These are phyloP conservation scores for Hypanus sabinus DNA, from an alignment of 2,113 vertebrate species.

Conservation along the genomic window DNA sequence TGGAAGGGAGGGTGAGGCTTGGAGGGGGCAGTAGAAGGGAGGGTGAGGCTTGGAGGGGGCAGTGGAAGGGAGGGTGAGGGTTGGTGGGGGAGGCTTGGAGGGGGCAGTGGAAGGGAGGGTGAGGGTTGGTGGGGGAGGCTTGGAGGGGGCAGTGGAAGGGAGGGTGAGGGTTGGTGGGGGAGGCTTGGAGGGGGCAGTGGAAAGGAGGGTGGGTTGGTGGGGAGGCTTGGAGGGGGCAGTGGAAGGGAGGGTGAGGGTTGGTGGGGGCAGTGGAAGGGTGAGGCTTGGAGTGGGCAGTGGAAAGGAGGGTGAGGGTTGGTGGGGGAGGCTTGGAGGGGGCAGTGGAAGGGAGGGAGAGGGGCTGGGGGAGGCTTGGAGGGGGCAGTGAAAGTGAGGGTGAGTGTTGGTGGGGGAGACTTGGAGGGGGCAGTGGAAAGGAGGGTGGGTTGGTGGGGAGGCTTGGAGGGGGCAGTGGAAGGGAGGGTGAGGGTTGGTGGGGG, in stretches of 20 bases:
- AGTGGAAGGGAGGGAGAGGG: accelerated
- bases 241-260: accelerated
- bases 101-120: background rate
- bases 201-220: accelerated
- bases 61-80: accelerated
- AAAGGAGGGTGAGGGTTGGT: background rate
- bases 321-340: background rate
- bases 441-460: accelerated
- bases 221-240: accelerated
- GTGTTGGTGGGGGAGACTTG: background rate
- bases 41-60: background rate
- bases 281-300: background rate
- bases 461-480: background rate
- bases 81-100: background rate
- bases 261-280: too few relatives aligned
- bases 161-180: accelerated
- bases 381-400: accelerated
- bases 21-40: too few relatives aligned
- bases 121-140: background rate
- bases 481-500: background rate
- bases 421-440: accelerated
- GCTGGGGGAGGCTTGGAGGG: background rate
- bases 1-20: background rate
- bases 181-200: background rate
- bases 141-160: background rate